Conservation (phyloP, 2,888 invertebrate species). For the Caenorhabditis sp. region DNA sequence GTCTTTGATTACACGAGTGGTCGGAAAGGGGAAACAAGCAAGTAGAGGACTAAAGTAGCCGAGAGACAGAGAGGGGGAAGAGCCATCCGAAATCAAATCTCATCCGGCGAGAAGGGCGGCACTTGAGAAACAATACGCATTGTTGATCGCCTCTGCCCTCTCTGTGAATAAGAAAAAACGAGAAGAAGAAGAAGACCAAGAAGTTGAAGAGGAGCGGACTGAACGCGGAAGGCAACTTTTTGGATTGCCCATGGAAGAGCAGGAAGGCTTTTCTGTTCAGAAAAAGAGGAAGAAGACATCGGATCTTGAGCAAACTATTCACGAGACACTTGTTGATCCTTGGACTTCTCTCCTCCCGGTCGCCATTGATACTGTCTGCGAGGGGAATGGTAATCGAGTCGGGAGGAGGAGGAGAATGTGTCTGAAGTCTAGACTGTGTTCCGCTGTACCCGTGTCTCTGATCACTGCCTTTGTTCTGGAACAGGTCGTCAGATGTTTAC, state of each 20-base stretch:
- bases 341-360: constrained; percentile 9
- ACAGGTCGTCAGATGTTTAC: constrained; percentile 54
- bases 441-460: constrained; percentile 30
- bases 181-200: constrained; percentile 17
- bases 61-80: too few relatives aligned
- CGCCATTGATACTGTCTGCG: neutral
- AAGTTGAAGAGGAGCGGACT: constrained; percentile 4
- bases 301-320: constrained; percentile 21
- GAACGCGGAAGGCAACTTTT: constrained; percentile 38
- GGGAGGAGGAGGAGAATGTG: neutral
- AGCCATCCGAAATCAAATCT: constrained; percentile 49
- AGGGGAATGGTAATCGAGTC: neutral
- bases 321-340: constrained; percentile 6
- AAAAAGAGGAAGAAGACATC: too few relatives aligned
- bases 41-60: neutral
- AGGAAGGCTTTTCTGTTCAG: too few relatives aligned
- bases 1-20: neutral
- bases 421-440: constrained; percentile 38
- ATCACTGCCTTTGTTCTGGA: constrained; percentile 26
- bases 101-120: constrained; percentile 42
- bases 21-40: neutral
- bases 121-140: constrained; percentile 63
- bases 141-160: constrained; percentile 45
- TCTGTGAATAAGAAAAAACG: constrained; percentile 20
- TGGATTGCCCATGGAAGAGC: constrained; percentile 7